Evolutionary conservation across 1,140 invertebrate genomes (phyloP).

Genomic region (Neodiprion lecontei): DNA sequence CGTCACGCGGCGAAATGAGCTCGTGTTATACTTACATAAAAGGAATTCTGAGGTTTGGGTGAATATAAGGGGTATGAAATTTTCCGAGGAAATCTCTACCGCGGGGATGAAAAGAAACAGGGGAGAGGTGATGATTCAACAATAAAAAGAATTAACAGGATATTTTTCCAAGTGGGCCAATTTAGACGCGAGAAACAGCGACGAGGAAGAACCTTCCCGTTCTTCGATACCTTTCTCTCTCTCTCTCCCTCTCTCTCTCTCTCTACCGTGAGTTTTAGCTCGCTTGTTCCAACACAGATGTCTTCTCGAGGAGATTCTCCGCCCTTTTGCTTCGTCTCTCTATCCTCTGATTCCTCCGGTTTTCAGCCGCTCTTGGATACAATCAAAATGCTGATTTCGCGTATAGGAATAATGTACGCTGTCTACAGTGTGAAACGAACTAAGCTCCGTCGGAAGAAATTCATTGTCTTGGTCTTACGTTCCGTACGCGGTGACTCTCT

Average conservation of each 20-base stretch:
- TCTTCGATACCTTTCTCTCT: no score
- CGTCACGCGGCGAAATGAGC: not conserved
- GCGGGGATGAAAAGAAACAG: no score
- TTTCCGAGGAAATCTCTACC: not conserved
- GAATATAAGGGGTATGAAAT: not conserved
- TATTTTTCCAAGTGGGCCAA: not conserved
- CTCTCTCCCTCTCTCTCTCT: not conserved
- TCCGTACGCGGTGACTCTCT: no score
- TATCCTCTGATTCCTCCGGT: not conserved
- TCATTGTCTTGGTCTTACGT: no score
- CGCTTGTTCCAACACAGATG: not conserved
- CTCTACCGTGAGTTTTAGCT: not conserved
- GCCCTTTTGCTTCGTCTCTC: not conserved
- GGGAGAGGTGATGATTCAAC: not conserved
- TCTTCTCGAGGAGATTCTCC: not conserved
- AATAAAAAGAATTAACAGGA: constrained; percentile 1
- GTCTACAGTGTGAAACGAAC: constrained; percentile 18
- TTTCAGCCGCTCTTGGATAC: not conserved
- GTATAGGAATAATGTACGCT: not conserved
- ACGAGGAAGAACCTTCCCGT: no score
- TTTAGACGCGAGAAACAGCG: not conserved
- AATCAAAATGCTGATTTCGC: not conserved
- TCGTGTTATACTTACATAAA: no score
- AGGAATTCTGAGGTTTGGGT: not conserved
- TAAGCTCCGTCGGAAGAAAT: constrained; percentile 1